Evolutionary conservation across 1,140 invertebrate species (phyloP), one percentile per base, ranked within the genome.

Genomic region (Aphidius gifuensis): DNA sequence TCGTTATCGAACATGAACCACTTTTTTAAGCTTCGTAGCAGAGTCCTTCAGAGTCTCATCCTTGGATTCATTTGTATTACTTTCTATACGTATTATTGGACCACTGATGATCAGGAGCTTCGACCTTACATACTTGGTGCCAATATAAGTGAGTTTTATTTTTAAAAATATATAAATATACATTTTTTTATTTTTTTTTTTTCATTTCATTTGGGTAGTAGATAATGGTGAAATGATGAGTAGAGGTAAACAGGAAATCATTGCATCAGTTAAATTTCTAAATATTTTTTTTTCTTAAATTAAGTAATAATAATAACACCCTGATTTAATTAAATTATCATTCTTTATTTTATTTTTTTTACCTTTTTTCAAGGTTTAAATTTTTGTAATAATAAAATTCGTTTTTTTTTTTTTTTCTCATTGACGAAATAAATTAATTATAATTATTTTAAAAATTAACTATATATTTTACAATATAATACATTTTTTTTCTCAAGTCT

Each of bases 61-160:
- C 59, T 80, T 45, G 74, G 70, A 60, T 66, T 80, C 44, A 61
- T 80, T 55, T 65, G 69, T 44, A 66, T 80, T 11, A 79, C 78
- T 32, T 74, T 80, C 53, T 80, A 78, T 50, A 73, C 74, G 0
- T 80, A 80, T 58, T 80, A 79, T 60, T 73, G 76, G n/a, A 78
- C 74, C 6, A 73, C 77, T 9, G 62, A 68, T 59, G 73, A 73
- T 55, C 23, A 32, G 23, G 74, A 79, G 32, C 65, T 72, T 38
- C 70, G 60, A 38, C 74, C 73, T 39, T 73, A 70, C 46, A 54
- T 49, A 32, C 23, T 32, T 32, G 5, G 51, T 66, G 45, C 42
- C 68, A 46, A 67, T 45, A 66, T 62, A 56, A 74, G 77, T 80
- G 58, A 80, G 79, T 76, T 67, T 43, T 58, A 48, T 64, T 21